A percentile compares a stretch with the other conserved stretches of the same genome.
These are phyloP conservation scores for Muscicapa adusta DNA, from an alignment of 2,113 vertebrate species.

Conservation along the genomic window DNA sequence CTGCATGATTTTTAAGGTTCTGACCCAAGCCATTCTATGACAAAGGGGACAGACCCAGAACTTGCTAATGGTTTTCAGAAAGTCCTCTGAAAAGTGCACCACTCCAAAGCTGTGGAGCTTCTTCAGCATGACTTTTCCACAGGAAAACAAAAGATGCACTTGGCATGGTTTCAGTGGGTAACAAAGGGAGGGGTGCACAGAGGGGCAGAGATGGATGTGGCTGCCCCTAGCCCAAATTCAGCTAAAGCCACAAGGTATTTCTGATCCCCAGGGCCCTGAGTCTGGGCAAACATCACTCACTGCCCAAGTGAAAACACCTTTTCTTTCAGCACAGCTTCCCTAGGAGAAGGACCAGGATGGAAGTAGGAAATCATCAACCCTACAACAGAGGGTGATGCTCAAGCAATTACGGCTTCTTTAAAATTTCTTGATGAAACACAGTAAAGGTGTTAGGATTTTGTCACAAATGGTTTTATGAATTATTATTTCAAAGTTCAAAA, in stretches of 20 bases:
- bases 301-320: neutral
- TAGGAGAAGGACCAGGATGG: neutral
- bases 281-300: neutral
- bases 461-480: neutral
- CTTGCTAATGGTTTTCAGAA: neutral
- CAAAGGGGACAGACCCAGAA: neutral
- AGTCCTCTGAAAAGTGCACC: neutral
- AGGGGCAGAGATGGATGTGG: neutral
- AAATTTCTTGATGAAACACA: neutral
- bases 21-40: neutral
- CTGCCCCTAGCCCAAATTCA: neutral
- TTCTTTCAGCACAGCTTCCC: neutral
- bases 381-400: neutral
- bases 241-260: neutral
- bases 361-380: neutral
- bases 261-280: neutral
- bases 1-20: neutral
- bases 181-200: neutral
- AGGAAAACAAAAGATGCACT: too few relatives aligned
- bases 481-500: conserved; percentile 32
- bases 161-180: neutral
- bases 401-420: neutral
- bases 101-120: neutral
- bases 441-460: neutral
- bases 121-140: neutral